These are phyloP conservation scores for Scatophagus argus DNA, from an alignment of 2,113 vertebrate species.

Conservation along the genomic window DNA sequence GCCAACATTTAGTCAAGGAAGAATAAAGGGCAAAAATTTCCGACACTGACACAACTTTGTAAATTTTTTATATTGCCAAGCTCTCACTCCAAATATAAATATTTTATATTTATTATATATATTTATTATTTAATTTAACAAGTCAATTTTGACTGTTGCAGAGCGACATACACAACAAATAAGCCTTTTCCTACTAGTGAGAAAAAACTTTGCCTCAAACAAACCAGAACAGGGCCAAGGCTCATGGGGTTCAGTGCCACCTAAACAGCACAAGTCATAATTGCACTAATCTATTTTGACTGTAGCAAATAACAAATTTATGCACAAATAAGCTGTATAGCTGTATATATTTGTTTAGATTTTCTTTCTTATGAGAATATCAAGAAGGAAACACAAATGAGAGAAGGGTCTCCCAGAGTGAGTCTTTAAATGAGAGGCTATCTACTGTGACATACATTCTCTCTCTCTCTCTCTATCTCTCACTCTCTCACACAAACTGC, in stretches of 20 bases:
- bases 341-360: neutral
- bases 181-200: neutral
- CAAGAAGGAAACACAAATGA: neutral
- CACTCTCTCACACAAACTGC: neutral
- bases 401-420: neutral
- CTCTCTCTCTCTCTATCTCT: neutral
- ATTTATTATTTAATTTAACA: conserved; percentile 2
- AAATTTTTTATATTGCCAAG: neutral
- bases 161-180: neutral
- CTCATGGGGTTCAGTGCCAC: neutral
- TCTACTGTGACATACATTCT: neutral
- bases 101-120: conserved; percentile 3
- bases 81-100: neutral
- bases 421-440: neutral
- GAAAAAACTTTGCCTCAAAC: neutral
- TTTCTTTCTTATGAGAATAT: neutral
- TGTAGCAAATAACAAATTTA: neutral
- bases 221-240: conserved; percentile 4
- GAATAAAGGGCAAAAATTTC: no score
- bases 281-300: neutral
- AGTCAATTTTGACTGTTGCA: neutral
- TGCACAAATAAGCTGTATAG: neutral
- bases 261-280: neutral
- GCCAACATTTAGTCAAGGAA: neutral
- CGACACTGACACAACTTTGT: no score